phyloP scores from a whole-genome alignment of 2,888 invertebrate genomes.

The Pheosia tremula region DNA sequence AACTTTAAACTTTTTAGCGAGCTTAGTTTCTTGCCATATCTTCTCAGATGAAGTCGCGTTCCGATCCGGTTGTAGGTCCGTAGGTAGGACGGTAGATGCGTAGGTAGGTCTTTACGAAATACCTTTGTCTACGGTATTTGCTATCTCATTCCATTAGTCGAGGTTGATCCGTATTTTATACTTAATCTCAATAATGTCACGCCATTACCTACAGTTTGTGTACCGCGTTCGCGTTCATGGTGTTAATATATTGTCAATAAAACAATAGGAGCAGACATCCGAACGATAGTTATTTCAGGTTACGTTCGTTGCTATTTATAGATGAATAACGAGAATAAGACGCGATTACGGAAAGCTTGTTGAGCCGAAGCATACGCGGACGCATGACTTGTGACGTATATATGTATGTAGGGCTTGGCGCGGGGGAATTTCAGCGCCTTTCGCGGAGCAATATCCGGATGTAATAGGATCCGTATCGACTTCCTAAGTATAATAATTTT shows the following conservation, averaged over 20 bases:
- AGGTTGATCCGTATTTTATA: neutral
- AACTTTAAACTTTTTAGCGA: too few relatives aligned
- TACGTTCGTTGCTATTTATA: conserved; percentile 23
- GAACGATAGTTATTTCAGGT: conserved; percentile 6
- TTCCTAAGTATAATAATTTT: too few relatives aligned
- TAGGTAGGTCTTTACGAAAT: too few relatives aligned
- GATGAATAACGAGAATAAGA: conserved; percentile 14
- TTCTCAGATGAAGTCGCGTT: too few relatives aligned
- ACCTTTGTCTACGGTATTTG: too few relatives aligned
- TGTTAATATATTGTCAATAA: neutral
- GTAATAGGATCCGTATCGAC: neutral
- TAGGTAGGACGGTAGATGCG: too few relatives aligned
- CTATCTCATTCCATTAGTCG: neutral
- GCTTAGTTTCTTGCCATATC: too few relatives aligned
- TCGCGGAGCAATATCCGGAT: neutral
- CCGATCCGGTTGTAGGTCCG: too few relatives aligned
- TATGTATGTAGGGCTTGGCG: neutral
- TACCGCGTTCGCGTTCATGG: neutral
- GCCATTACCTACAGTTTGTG: neutral
- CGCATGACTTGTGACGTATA: conserved; percentile 11
- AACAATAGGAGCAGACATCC: conserved; percentile 9
- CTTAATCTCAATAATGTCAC: neutral
- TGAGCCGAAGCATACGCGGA: conserved; percentile 15
- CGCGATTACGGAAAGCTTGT: conserved; percentile 14
- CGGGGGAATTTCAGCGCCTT: neutral